phyloP scores from a whole-genome alignment of 2,888 invertebrate species.

The Hermaeophaga mercurialis region DNA sequence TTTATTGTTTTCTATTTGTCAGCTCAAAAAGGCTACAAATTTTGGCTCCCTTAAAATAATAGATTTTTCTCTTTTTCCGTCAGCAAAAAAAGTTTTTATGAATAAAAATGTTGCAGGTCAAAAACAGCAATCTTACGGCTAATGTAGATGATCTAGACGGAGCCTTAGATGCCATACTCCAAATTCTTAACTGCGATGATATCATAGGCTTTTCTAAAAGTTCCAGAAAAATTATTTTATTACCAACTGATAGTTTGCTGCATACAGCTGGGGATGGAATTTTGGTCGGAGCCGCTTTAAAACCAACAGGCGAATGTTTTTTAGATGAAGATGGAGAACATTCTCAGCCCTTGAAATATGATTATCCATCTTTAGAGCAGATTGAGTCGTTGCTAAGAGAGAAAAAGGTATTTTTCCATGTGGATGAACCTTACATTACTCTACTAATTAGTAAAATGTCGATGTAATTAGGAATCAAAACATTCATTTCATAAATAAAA shows the following conservation, averaged over 20 bases:
- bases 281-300: conserved; percentile 59
- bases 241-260: conserved; percentile 46
- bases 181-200: conserved; percentile 70
- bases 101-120: too few species aligned
- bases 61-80: too few species aligned
- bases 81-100: too few species aligned
- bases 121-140: conserved; percentile 40
- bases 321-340: conserved; percentile 55
- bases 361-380: conserved; percentile 71
- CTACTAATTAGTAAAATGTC: too few species aligned
- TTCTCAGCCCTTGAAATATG: conserved; percentile 62
- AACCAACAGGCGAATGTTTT: conserved; percentile 35
- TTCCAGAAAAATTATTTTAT: conserved; percentile 60
- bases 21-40: too few species aligned
- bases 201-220: conserved; percentile 75
- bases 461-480: too few species aligned
- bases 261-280: conserved; percentile 78
- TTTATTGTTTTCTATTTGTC: too few species aligned
- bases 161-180: conserved; percentile 83
- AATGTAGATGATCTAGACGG: conserved; percentile 63
- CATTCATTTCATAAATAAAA: too few species aligned
- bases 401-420: conserved; percentile 45
- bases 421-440: background rate
- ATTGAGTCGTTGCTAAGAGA: conserved; percentile 36
- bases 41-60: too few species aligned